phyloP scores from a whole-genome alignment of 2,797 vertebrate genomes.

The Enteromius thamalakanensis region DNA sequence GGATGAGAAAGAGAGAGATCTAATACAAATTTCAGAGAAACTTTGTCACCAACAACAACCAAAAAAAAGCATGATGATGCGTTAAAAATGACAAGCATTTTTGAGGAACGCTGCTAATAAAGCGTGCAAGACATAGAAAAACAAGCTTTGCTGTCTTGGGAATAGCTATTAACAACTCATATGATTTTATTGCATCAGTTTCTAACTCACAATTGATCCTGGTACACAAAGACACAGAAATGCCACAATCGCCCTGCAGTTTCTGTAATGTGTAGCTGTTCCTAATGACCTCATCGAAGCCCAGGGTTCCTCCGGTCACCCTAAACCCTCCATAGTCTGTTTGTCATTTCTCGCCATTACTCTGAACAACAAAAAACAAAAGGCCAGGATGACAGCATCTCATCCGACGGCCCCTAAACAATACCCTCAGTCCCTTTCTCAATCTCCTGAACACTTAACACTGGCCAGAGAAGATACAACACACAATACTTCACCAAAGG shows the following conservation, averaged over 20 bases:
- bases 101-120: neutral
- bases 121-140: neutral
- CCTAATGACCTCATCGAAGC: conserved; percentile 11
- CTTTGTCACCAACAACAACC: conserved; percentile 49
- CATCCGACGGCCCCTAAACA: conserved; percentile 31
- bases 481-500: conserved; percentile 63
- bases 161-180: conserved; percentile 39
- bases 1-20: conserved; percentile 61
- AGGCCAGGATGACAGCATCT: conserved; percentile 39
- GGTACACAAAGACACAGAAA: conserved; percentile 4
- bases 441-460: conserved; percentile 49
- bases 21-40: conserved; percentile 70
- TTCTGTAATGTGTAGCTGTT: conserved; percentile 16
- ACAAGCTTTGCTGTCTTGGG: neutral
- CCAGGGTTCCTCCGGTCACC: conserved; percentile 61
- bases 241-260: conserved; percentile 12
- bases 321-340: conserved; percentile 52
- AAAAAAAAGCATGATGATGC: conserved; percentile 33
- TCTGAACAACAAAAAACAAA: conserved; percentile 8
- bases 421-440: conserved; percentile 40
- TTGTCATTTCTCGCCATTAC: conserved; percentile 52
- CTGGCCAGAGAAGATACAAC: conserved; percentile 53
- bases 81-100: neutral
- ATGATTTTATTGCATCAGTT: conserved; percentile 45
- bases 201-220: neutral